Evolutionary conservation across 2,888 invertebrate genomes (phyloP).

Genomic region (Octonoba sinensis): DNA sequence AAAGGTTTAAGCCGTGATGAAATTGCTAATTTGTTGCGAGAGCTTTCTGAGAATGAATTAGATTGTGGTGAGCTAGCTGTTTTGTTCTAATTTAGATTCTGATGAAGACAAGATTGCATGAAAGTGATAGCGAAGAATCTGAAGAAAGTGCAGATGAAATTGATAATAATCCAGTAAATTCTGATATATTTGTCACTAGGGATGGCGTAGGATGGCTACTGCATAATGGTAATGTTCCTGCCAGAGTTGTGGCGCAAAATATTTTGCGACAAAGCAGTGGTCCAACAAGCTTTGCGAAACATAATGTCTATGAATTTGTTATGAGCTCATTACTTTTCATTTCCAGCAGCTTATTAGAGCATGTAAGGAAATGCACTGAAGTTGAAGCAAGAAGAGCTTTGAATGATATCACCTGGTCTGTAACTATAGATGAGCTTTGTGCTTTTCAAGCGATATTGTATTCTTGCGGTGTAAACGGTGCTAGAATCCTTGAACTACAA

Average conservation of each 20-base stretch:
- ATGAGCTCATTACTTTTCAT: constrained; percentile 5
- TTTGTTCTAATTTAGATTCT: too few species aligned
- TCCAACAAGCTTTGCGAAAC: not conserved
- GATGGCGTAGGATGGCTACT: not conserved
- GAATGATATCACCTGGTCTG: not conserved
- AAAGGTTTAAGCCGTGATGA: too few species aligned
- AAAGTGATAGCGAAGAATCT: too few species aligned
- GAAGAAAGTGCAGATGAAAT: too few species aligned
- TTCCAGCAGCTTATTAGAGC: not conserved
- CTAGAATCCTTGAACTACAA: not conserved
- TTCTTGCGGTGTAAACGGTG: not conserved
- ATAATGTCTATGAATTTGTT: not conserved
- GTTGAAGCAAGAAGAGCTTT: not conserved
- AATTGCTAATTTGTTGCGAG: too few species aligned
- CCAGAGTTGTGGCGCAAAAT: not conserved
- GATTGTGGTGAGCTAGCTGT: too few species aligned
- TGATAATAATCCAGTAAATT: too few species aligned
- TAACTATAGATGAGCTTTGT: not conserved
- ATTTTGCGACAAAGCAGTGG: not conserved
- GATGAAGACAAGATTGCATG: too few species aligned
- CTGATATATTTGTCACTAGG: too few species aligned
- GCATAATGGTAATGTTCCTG: not conserved
- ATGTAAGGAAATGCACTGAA: constrained; percentile 8
- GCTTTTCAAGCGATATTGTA: not conserved
- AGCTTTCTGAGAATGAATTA: too few species aligned